Evolutionary conservation across 2,113 vertebrate genomes (phyloP), one percentile per base, ranked within the genome.

Genomic region (Grallaria varia): DNA sequence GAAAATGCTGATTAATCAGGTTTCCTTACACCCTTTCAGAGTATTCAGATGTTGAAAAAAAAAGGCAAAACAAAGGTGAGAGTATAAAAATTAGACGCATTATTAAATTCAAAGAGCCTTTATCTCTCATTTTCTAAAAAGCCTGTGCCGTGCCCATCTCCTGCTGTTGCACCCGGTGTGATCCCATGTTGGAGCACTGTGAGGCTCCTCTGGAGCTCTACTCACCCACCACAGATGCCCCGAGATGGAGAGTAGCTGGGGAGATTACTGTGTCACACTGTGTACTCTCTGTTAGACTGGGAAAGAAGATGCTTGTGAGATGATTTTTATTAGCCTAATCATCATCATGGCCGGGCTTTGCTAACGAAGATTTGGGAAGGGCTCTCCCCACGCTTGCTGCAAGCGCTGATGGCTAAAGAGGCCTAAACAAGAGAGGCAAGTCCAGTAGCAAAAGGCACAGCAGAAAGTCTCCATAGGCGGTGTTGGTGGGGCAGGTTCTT

Each of bases 1-100:
- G 92, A 92, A 95, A 93, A 59, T 71, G 93, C 86, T 90, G 89
- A 96, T 95, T 78, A 96, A 62, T 59, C 2, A 12, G 40, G 58
- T 94, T 95, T 94, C 87, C 63, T 79, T 95, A 58, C 62, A 67
- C 80, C 62, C 50, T 95, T 85, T 93, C 66, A 74, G 90, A 72
- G 78, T 44, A 82, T 82, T 94, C 63, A 83, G 18, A 83, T 59
- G 74, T 58, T 7, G 3, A 71, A 77, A 86, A 71, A 77, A 86
- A 84, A 74, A 95, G 73, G 62, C 80, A 83, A 91, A 91, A 75
- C 69, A 56, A 91, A 84, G 53, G 55, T 76, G 74, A 53, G 24
- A 64, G 28, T 62, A 49, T 39, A 84, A 94, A 94, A 89, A 94
- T 74, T 47, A 90, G 63, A 39, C 30, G 39, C 27, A 14, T 87